phyloP scores from a whole-genome alignment of 2,113 vertebrate genomes.

The Elachura formosa region DNA sequence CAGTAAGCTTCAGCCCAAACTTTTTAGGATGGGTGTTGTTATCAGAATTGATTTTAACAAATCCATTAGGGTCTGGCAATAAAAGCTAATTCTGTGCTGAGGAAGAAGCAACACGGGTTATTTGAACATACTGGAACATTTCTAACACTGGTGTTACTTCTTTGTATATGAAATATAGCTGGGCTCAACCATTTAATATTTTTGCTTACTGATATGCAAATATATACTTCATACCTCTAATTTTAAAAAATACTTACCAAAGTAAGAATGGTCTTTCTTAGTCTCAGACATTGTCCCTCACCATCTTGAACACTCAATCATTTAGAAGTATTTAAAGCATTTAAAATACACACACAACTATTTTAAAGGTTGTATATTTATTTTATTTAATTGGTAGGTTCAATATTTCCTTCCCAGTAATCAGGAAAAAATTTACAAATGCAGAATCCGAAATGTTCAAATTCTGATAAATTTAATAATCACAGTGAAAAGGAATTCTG shows the following conservation, averaged over 20 bases:
- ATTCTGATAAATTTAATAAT: not conserved
- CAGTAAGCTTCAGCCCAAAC: not conserved
- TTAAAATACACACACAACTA: not conserved
- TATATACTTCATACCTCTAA: not conserved
- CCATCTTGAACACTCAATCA: not conserved
- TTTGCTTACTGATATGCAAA: not conserved
- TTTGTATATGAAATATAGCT: not conserved
- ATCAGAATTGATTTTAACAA: not conserved
- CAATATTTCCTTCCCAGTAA: not conserved
- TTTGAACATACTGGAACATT: not conserved
- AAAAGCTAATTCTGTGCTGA: not conserved
- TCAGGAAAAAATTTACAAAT: not conserved
- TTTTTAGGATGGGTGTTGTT: not conserved
- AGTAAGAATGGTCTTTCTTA: not conserved
- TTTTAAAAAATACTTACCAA: not conserved
- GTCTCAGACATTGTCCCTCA: rapidly evolving
- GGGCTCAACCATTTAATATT: not conserved
- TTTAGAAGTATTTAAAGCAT: not conserved
- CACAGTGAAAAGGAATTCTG: not conserved
- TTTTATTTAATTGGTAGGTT: not conserved
- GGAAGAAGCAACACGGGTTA: not conserved
- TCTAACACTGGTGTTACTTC: not conserved
- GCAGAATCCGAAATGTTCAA: not conserved
- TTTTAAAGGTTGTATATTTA: not conserved
- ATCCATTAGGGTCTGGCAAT: not conserved